phyloP scores from a whole-genome alignment of 2,797 vertebrate species.

The Lepus oiostolus region DNA sequence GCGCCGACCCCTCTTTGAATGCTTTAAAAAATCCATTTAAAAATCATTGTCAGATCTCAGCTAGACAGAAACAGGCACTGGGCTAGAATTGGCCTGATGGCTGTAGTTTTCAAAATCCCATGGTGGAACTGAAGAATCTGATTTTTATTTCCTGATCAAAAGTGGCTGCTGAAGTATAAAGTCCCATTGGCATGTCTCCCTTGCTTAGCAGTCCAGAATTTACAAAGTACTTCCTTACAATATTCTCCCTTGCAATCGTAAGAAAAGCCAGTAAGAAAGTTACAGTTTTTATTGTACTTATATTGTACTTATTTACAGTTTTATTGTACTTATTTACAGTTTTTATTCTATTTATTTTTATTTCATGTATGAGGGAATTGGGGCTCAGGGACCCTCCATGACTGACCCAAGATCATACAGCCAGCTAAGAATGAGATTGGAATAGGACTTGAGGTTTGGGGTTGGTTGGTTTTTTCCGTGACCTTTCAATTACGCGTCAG shows the following conservation, averaged over 20 bases:
- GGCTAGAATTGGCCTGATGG: neutral
- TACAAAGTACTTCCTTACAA: neutral
- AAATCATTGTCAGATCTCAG: neutral
- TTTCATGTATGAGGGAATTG: neutral
- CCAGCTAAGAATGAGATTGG: neutral
- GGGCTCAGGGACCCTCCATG: neutral
- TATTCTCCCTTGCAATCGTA: neutral
- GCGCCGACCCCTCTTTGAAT: too few relatives aligned
- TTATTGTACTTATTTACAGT: neutral
- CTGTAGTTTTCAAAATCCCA: neutral
- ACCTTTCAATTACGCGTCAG: neutral
- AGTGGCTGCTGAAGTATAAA: neutral
- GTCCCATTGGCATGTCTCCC: neutral
- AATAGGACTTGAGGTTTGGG: neutral
- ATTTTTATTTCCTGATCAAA: neutral
- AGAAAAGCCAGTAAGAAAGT: neutral
- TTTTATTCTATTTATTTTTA: neutral
- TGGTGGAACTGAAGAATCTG: neutral
- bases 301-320: neutral
- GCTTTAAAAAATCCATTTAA: neutral
- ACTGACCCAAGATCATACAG: neutral
- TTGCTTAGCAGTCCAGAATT: neutral
- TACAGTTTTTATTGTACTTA: neutral
- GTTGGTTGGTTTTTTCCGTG: neutral
- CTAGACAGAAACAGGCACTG: neutral